Conservation (phyloP, 2,113 vertebrate genomes). For the Oryzias javanicus region DNA sequence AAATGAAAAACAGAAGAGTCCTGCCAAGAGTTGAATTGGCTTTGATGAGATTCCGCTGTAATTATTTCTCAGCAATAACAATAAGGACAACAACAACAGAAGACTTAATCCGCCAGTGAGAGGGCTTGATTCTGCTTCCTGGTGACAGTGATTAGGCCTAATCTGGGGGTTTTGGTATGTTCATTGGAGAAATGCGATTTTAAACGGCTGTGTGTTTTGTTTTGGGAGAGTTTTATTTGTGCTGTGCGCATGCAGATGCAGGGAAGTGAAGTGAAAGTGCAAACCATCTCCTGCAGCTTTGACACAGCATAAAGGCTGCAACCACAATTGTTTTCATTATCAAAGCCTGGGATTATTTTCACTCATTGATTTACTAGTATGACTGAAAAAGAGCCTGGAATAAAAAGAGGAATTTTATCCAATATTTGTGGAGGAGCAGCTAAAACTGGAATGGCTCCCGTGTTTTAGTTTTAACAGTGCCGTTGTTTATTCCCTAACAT, state of each 20-base stretch:
- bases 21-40: conserved; percentile 78
- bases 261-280: conserved; percentile 34
- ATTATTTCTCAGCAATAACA: conserved; percentile 80
- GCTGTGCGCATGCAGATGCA: conserved; percentile 21
- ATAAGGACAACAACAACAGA: conserved; percentile 78
- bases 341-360: conserved; percentile 3
- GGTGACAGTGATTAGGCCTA: conserved; percentile 80
- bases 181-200: conserved; percentile 73
- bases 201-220: conserved; percentile 61
- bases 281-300: conserved; percentile 22
- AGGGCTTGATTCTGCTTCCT: conserved; percentile 75
- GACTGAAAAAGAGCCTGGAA: too few species aligned
- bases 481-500: too few species aligned
- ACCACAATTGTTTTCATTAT: conserved; percentile 3
- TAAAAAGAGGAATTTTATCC: too few species aligned
- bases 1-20: conserved; percentile 42
- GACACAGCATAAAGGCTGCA: conserved; percentile 2
- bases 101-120: conserved; percentile 81
- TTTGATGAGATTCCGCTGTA: conserved; percentile 80
- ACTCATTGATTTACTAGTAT: background rate
- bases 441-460: too few species aligned
- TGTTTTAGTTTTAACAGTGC: too few species aligned
- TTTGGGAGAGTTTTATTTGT: conserved; percentile 56
- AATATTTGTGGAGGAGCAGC: too few species aligned
- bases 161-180: conserved; percentile 75